Conservation (phyloP, 1,140 invertebrate genomes). For the Choristoneura fumiferana region DNA sequence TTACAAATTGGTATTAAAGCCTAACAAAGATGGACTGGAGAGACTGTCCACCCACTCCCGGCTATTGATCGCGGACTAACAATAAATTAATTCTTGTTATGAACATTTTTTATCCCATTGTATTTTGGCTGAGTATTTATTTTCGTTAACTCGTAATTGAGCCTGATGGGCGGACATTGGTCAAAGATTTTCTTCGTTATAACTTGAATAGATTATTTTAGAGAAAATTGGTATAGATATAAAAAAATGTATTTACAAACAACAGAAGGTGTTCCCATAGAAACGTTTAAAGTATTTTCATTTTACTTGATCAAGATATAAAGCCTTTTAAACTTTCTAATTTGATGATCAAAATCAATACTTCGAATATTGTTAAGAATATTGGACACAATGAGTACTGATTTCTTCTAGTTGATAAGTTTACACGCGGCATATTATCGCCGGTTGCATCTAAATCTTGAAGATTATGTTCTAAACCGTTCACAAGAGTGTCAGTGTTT, state of each 20-base stretch:
- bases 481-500: conserved; percentile 45
- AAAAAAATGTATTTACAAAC: conserved; percentile 25
- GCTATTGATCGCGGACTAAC: conserved; percentile 68
- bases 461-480: conserved; percentile 45
- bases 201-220: conserved; percentile 34
- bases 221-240: conserved; percentile 22
- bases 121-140: conserved; percentile 57
- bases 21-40: conserved; percentile 76
- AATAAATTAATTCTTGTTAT: conserved; percentile 77
- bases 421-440: conserved; percentile 45
- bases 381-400: conserved; percentile 25
- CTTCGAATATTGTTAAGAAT: conserved; percentile 5
- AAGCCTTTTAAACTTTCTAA: conserved; percentile 10
- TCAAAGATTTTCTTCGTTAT: conserved; percentile 55
- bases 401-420: conserved; percentile 49
- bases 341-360: conserved; percentile 19
- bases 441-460: conserved; percentile 36
- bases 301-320: neutral
- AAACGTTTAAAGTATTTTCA: neutral
- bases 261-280: neutral
- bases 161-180: conserved; percentile 67
- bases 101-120: conserved; percentile 71
- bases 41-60: conserved; percentile 73
- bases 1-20: conserved; percentile 76
- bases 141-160: conserved; percentile 57